A percentile compares a stretch with the other conserved stretches of the same genome.
Evolutionary conservation across 2,113 vertebrate species (phyloP).

Genomic region (Xiphophorus couchianus): DNA sequence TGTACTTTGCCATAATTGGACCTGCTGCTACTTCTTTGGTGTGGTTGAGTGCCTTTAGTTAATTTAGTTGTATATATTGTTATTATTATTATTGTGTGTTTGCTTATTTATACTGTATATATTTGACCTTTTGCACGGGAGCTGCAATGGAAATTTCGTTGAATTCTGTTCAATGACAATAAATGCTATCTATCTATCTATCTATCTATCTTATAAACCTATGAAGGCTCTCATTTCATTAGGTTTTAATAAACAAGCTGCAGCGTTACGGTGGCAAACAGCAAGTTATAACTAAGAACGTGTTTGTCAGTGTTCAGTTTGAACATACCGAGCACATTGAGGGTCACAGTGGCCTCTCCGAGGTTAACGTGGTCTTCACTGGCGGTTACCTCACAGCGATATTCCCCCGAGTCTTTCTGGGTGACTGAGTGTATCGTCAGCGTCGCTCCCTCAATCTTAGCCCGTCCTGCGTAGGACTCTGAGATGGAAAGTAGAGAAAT

Average conservation of each 20-base stretch:
- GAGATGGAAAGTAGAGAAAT: background rate
- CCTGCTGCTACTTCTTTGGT: too few species aligned
- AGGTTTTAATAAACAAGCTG: too few species aligned
- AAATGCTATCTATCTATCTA: too few species aligned
- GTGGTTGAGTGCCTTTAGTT: too few species aligned
- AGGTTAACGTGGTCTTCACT: constrained; percentile 82
- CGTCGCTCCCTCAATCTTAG: constrained; percentile 86
- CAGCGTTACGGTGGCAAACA: background rate
- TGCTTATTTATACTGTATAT: too few species aligned
- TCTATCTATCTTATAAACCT: too few species aligned
- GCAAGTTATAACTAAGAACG: background rate
- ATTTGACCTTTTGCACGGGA: too few species aligned
- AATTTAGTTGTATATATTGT: too few species aligned
- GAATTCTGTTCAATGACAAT: too few species aligned
- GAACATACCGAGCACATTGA: constrained; percentile 86
- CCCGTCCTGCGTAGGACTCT: constrained; percentile 85
- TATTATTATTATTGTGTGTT: too few species aligned
- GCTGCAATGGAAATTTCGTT: too few species aligned
- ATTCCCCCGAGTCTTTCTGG: constrained; percentile 88
- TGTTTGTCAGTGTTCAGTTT: background rate
- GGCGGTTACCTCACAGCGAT: constrained; percentile 93
- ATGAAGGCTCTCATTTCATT: background rate
- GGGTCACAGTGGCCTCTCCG: constrained; percentile 83
- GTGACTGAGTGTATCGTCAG: constrained; percentile 89
- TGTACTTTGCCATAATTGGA: too few species aligned